A percentile compares a stretch with the other conserved stretches of the same genome.
These are phyloP conservation scores for Sitta europaea DNA, from an alignment of 2,113 vertebrate genomes.

Conservation along the genomic window DNA sequence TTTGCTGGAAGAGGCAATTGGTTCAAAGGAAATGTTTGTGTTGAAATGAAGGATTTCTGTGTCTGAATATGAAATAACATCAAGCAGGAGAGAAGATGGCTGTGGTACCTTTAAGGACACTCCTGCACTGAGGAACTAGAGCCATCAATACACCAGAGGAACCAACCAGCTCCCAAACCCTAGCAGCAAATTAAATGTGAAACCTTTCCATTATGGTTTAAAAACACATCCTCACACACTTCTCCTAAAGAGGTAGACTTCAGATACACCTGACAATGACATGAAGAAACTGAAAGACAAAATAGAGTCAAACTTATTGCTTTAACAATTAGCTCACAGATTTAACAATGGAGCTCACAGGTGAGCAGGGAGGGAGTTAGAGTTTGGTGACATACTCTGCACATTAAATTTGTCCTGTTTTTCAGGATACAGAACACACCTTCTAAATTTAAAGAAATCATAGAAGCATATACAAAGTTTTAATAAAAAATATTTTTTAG, in stretches of 20 bases:
- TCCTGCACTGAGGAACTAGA: not conserved
- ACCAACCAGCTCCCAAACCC: not conserved
- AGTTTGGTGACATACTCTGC: not conserved
- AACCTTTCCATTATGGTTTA: not conserved
- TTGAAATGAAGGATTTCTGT: not conserved
- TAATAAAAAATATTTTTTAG: not conserved
- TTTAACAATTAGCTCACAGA: not conserved
- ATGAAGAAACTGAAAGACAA: not conserved
- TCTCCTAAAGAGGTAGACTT: not conserved
- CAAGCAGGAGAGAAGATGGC: not conserved
- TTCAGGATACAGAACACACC: not conserved
- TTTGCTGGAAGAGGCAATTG: not conserved
- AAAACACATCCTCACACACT: not conserved
- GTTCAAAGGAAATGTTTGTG: not conserved
- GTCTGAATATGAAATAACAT: conserved; percentile 12
- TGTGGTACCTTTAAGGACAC: conserved; percentile 7
- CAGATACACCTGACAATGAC: not conserved
- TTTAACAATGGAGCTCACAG: not conserved
- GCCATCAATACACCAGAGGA: not conserved
- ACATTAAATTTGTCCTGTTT: not conserved
- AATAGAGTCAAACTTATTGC: not conserved
- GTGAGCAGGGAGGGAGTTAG: not conserved
- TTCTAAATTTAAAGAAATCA: not conserved
- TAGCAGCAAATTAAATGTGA: not conserved
- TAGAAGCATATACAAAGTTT: not conserved